These are phyloP conservation scores for Raphicerus campestris DNA, from an alignment of 2,113 vertebrate genomes.

Conservation along the genomic window DNA sequence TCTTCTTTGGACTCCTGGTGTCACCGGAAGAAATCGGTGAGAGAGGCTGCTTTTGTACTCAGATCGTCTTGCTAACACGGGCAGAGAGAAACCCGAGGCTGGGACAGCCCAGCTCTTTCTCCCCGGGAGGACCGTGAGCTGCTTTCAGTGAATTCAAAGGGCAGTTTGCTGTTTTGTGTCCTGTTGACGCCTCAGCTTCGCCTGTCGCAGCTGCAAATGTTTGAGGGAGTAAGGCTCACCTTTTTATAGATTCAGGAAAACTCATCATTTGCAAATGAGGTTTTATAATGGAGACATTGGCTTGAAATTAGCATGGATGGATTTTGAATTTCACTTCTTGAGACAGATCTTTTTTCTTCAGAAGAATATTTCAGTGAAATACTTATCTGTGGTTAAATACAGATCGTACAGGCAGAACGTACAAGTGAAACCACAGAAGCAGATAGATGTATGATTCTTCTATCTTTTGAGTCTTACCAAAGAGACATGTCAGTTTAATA, in stretches of 20 bases:
- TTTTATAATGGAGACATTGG: not conserved
- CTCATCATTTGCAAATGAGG: not conserved
- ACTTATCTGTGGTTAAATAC: not conserved
- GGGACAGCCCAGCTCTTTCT: not conserved
- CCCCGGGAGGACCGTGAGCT: not conserved
- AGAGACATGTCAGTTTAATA: not conserved
- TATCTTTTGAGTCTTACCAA: not conserved
- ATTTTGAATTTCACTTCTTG: not conserved
- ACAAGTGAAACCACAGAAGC: not conserved
- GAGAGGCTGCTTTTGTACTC: constrained; percentile 53
- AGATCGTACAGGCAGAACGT: not conserved
- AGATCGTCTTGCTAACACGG: not conserved
- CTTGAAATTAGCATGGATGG: not conserved
- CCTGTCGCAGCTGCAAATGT: not conserved
- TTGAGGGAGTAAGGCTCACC: not conserved
- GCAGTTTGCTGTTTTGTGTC: not conserved
- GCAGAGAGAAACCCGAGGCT: not conserved
- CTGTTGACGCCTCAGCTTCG: fast-evolving
- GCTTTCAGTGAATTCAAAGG: not conserved
- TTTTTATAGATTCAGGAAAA: not conserved
- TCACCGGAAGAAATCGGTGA: constrained; percentile 96
- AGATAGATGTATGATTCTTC: not conserved
- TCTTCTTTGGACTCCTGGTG: constrained; percentile 94
- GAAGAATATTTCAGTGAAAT: not conserved
- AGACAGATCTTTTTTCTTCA: not conserved